Percentiles rank a stretch among this genome's conserved stretches.
phyloP scores from a whole-genome alignment of 2,113 vertebrate species.

The Perognathus longimembris region DNA sequence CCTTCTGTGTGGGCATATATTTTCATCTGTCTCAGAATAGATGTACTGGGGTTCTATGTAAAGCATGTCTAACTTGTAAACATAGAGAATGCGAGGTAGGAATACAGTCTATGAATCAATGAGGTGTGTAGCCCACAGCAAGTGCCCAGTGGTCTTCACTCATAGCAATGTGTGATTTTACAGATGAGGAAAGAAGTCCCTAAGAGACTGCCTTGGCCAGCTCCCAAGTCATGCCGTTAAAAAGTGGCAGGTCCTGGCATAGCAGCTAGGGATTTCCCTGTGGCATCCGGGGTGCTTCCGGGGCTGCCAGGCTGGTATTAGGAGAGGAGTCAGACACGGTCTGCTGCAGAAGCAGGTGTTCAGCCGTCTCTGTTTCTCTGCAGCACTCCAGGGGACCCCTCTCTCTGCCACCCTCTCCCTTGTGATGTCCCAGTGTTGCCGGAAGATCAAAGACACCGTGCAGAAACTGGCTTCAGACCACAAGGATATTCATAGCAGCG shows the following conservation, averaged over 20 bases:
- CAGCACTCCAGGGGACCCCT: slow-evolving; percentile 92
- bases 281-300: not conserved
- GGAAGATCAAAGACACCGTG: slow-evolving; percentile 94
- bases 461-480: slow-evolving; percentile 93
- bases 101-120: not conserved
- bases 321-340: not conserved
- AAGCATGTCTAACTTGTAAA: not conserved
- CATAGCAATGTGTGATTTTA: not conserved
- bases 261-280: not conserved
- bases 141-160: not conserved
- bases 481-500: slow-evolving; percentile 95
- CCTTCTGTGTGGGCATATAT: not conserved
- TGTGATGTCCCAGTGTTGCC: slow-evolving; percentile 94
- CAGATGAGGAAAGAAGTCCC: not conserved
- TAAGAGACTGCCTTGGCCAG: not conserved
- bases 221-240: not conserved
- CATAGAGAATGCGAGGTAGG: not conserved
- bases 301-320: not conserved
- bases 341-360: not conserved
- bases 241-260: not conserved
- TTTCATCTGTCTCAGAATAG: not conserved
- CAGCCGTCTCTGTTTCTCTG: not conserved
- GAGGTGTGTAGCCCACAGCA: not conserved
- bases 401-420: slow-evolving; percentile 90
- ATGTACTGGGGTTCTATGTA: not conserved